Base-by-base conservation (phyloP, 2,113 vertebrate species). In the Eudorcas thomsonii region DNA sequence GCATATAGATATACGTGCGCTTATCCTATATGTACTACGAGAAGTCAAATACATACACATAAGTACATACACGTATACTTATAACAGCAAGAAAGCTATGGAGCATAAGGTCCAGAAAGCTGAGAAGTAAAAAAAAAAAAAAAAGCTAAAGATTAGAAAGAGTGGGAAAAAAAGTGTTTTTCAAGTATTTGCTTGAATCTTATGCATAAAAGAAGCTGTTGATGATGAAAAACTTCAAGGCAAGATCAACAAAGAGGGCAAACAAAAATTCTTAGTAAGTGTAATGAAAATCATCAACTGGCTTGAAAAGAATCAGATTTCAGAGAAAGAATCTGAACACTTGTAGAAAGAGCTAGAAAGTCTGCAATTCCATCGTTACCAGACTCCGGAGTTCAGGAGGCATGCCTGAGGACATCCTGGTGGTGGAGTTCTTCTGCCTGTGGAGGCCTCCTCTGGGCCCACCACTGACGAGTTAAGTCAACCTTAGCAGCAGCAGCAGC, bases 141-240 rank as follows among this genome's bases (percentile, higher is more conserved):
- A 98, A 99, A 99, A 98, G 98, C 98, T 39, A 99, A 99, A 78
- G 99, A 99, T 84, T 99, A 99, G 36, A 99, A 99, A 48, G 99
- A 99, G 95, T 98, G 99, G 48, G 99, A 0, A 99, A 80, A 78
- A 99, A 99, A 85, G 99, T 99, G 23, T 99, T 99, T 0, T 95
- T 99, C 0, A 99, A 99, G 98, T 99, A 99, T 33, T 99, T 98
- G 4, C 97, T 99, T 94, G 99, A 99, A 96, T 99, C 99, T 0
- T 99, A 99, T 0, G 99, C 99, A 99, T 99, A 99, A 99, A 99
- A 96, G 99, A 99, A 0, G 99, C 99, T 0, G 99, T 99, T 45
- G 99, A 90, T 71, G 21, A 74, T 48, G 52, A 14, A 59, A 74
- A 74, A 48, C 52, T 99, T 33, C 98, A 99, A 88, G 99, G 99